Conservation (phyloP, 1,140 invertebrate genomes). For the Chironomus tepperi region DNA sequence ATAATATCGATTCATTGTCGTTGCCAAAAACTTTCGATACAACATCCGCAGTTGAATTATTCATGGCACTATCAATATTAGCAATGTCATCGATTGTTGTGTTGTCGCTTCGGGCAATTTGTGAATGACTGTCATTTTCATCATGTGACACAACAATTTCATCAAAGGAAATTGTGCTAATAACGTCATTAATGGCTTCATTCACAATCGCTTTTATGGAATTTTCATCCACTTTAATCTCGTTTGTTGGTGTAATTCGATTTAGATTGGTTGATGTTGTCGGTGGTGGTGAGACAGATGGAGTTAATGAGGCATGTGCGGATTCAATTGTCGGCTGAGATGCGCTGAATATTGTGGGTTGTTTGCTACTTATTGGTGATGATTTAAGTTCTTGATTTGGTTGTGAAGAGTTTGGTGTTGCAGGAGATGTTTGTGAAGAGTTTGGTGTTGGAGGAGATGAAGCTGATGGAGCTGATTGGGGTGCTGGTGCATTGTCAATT, state of each 20-base stretch:
- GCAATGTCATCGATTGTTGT: background rate
- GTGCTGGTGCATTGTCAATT: too few species aligned
- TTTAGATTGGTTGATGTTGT: too few species aligned
- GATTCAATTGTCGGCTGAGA: too few species aligned
- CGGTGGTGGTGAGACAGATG: too few species aligned
- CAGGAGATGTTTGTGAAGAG: too few species aligned
- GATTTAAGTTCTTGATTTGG: too few species aligned
- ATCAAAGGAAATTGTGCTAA: constrained; percentile 28
- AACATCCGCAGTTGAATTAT: background rate
- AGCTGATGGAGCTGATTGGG: too few species aligned
- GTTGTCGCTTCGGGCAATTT: constrained; percentile 26
- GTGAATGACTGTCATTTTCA: constrained; percentile 42
- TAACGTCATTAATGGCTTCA: constrained; percentile 20
- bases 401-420: too few species aligned
- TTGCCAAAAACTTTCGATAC: constrained; percentile 17
- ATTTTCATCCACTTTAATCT: background rate
- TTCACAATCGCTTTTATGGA: background rate
- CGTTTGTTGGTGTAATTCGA: background rate
- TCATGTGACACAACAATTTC: constrained; percentile 29
- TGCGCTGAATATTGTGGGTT: too few species aligned
- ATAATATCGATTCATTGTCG: constrained; percentile 16
- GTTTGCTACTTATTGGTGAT: too few species aligned
- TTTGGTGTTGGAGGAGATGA: too few species aligned
- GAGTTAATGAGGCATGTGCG: too few species aligned
- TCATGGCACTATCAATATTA: constrained; percentile 23